These are phyloP conservation scores for Palythoa heliodiscus DNA, from an alignment of 92 coral and sea anemone species.

Conservation along the genomic window DNA sequence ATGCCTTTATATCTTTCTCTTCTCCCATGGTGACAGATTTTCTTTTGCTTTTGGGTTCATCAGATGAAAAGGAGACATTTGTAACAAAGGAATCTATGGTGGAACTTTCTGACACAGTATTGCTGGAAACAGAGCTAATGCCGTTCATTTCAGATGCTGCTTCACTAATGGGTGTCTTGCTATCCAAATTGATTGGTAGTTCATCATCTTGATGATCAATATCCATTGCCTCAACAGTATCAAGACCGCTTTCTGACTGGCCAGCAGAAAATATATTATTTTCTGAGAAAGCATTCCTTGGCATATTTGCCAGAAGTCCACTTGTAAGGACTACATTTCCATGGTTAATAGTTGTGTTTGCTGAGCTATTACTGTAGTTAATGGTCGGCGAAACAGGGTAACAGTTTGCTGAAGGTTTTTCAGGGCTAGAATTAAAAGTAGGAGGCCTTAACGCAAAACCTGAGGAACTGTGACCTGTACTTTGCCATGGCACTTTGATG, in stretches of 20 bases:
- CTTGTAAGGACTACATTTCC: constrained; percentile 10
- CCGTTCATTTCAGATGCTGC: background rate
- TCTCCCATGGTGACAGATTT: background rate
- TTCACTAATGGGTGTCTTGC: background rate
- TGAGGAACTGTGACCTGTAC: constrained; percentile 15
- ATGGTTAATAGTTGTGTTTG: background rate
- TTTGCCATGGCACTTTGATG: constrained; percentile 43
- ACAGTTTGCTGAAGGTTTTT: constrained; percentile 30
- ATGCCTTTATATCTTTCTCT: background rate
- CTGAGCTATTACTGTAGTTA: background rate
- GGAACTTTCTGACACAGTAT: background rate
- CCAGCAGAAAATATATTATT: constrained; percentile 25
- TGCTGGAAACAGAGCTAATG: background rate
- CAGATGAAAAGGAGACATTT: background rate
- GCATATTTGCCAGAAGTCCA: constrained; percentile 28
- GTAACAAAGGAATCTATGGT: constrained; percentile 3
- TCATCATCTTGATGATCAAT: constrained; percentile 61
- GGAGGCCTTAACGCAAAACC: constrained; percentile 23
- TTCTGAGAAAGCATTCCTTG: background rate
- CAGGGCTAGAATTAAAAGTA: constrained; percentile 42
- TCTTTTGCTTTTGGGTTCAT: background rate
- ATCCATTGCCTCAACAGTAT: constrained; percentile 68
- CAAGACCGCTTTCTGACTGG: constrained; percentile 20
- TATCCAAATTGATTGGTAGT: constrained; percentile 17
- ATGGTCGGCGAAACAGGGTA: constrained; percentile 2